Conservation (phyloP, 2,797 vertebrate genomes). For the Nasua narica region DNA sequence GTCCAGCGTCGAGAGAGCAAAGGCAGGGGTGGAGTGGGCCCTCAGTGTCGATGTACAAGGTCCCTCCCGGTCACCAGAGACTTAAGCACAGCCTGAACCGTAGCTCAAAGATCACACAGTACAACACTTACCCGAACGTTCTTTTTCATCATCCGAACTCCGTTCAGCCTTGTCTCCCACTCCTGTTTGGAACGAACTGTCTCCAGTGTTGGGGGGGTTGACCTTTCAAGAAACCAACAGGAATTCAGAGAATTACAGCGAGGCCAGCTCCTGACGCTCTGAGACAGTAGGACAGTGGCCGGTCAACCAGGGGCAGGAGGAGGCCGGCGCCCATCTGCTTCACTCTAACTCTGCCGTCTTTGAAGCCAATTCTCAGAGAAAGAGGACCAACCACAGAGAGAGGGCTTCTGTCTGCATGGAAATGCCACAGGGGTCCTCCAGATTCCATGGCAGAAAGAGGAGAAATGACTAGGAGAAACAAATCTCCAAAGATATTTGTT, state of each 20-base stretch:
- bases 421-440: background rate
- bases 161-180: constrained; percentile 86
- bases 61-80: background rate
- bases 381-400: background rate
- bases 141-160: constrained; percentile 85
- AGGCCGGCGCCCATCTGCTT: background rate
- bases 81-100: background rate
- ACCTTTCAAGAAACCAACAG: constrained; percentile 77
- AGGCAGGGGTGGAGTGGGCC: background rate
- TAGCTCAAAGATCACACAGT: background rate
- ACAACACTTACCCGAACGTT: constrained; percentile 81
- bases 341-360: background rate
- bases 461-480: background rate
- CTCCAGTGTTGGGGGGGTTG: constrained; percentile 82
- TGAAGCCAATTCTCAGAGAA: constrained; percentile 2
- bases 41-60: background rate
- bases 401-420: background rate
- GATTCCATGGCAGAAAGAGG: background rate
- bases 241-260: constrained; percentile 38
- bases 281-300: background rate
- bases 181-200: constrained; percentile 85
- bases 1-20: background rate
- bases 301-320: background rate
- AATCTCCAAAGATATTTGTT: background rate
- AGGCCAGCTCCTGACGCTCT: background rate